Conservation (phyloP, 2,113 vertebrate genomes). For the Pachyramphus minor region DNA sequence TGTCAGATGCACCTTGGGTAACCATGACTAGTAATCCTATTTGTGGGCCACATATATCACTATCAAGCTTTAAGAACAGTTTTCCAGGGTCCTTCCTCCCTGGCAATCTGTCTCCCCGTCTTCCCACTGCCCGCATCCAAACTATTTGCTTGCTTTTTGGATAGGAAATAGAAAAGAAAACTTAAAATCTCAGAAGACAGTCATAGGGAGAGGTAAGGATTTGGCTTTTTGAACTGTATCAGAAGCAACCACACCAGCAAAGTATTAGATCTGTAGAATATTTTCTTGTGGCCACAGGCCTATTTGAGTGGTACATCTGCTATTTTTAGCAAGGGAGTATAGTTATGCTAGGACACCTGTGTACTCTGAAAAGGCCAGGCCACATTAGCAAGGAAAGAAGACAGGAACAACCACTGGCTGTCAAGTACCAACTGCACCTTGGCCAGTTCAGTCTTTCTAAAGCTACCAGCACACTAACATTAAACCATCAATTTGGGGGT, state of each 20-base stretch:
- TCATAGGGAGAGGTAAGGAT: neutral
- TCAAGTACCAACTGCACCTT: neutral
- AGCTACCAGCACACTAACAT: neutral
- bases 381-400: neutral
- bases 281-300: neutral
- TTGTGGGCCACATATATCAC: neutral
- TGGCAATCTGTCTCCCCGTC: neutral
- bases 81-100: neutral
- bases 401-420: neutral
- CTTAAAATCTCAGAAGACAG: neutral
- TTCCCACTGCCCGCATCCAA: rapidly evolving
- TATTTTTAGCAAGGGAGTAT: neutral
- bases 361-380: neutral
- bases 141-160: neutral
- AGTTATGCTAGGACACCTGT: neutral
- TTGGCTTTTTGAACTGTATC: neutral
- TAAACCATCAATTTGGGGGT: neutral
- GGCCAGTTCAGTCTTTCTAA: neutral
- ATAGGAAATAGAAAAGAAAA: neutral
- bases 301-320: neutral
- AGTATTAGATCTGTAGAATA: neutral
- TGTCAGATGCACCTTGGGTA: neutral
- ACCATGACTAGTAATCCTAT: neutral
- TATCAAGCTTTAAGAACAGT: neutral
- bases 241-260: neutral